These are phyloP conservation scores for Eretmochelys imbricata DNA, from an alignment of 2,113 vertebrate species.

Conservation along the genomic window DNA sequence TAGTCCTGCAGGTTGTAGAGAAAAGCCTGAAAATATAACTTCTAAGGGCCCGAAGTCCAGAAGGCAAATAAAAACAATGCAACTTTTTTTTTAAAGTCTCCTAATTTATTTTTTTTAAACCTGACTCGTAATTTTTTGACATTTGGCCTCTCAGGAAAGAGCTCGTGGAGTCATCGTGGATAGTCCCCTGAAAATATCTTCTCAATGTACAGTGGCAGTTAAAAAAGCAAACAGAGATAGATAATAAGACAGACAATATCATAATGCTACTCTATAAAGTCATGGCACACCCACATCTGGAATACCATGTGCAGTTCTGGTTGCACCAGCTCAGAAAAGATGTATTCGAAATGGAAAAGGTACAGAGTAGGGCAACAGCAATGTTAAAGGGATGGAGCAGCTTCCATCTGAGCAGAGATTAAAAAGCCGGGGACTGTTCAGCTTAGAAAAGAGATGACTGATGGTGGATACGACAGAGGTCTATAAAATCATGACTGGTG, in stretches of 20 bases:
- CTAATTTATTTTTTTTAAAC: neutral
- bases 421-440: no score
- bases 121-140: neutral
- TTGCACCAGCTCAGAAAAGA: no score
- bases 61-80: neutral
- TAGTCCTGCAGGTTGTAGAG: neutral
- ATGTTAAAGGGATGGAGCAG: no score
- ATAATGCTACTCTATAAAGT: neutral
- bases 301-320: no score
- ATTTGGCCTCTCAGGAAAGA: neutral
- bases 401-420: no score
- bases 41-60: neutral
- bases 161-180: neutral
- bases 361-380: no score
- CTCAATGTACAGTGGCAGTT: neutral
- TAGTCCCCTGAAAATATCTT: neutral
- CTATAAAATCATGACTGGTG: no score
- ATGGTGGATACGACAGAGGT: no score
- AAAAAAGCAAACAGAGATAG: neutral
- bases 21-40: neutral
- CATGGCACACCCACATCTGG: neutral
- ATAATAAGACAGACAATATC: neutral
- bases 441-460: no score
- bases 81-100: neutral
- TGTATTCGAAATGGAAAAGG: no score